Base-by-base conservation (phyloP, 2,113 vertebrate genomes). In the Carassius carassius region DNA sequence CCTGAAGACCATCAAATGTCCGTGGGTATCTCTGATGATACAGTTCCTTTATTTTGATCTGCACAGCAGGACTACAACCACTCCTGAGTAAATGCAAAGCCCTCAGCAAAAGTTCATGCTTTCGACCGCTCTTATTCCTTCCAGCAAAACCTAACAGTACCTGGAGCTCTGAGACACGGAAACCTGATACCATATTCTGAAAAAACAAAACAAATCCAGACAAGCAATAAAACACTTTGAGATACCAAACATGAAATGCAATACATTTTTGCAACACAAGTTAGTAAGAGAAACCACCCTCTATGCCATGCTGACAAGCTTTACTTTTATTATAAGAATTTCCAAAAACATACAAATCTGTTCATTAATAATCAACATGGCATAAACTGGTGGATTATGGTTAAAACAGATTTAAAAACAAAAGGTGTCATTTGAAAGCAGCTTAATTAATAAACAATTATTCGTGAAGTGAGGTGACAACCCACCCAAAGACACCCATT, bases 181-280 rank as follows among this genome's bases (percentile, higher is more conserved):
- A 97, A 93, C 95, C 96, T 89, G 96, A 96, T 92, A 97, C 90
- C 96, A 97, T 96, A 93, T 94, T 97, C 96, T 97, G 89, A 83
- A 91, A 58, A 6, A 1, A 54, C 5, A 19, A 56, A 81, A 89
- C 54, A 88, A 73, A 89, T 78, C 74, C 23, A 87, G n/a, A 84
- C 19, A 84, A n/a, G 17, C 17, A 17, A 72, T 60, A 72, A 29
- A 83, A 77, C 41, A 47, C 35, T 65, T 47, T 82, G 56, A 51
- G 12, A 65, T 17, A 23, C 14, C 29, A 62, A 37, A 21, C 41
- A 23, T 14, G 10, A 23, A 1, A 58, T n/a, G 29, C 5, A n/a
- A 37, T 14, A 76, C 2, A 21, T 32, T 67, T 47, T 65, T 29
- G 8, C 37, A 56, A 60, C 2, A 62, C 0, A 62, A n/a, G 35